phyloP scores from a whole-genome alignment of 1,140 invertebrate species.

The Hylaeus anthracinus region DNA sequence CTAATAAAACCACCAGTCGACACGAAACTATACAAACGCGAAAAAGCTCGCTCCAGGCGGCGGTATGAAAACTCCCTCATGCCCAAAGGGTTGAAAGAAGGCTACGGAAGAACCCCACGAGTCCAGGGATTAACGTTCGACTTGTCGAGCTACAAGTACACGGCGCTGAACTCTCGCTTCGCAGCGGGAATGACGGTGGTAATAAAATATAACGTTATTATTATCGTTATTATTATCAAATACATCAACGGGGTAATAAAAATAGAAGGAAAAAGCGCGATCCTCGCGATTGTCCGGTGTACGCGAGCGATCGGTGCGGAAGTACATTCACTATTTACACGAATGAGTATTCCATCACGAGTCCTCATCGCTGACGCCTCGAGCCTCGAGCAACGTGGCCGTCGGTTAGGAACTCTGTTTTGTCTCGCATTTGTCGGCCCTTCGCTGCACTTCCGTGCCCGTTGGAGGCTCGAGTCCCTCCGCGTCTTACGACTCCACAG shows the following conservation, averaged over 20 bases:
- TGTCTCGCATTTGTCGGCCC: background rate
- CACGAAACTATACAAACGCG: too few relatives aligned
- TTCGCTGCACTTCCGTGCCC: background rate
- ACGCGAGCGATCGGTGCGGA: conserved; percentile 35
- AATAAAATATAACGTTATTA: conserved; percentile 54
- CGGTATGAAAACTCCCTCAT: too few relatives aligned
- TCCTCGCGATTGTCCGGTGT: conserved; percentile 6
- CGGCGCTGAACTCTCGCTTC: conserved; percentile 21
- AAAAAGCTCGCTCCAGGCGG: too few relatives aligned
- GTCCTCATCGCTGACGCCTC: background rate
- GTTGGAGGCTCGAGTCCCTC: background rate
- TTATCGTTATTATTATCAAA: conserved; percentile 60
- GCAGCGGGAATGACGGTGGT: conserved; percentile 38
- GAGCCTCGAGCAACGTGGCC: background rate
- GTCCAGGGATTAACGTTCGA: too few relatives aligned
- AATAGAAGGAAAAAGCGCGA: conserved; percentile 49
- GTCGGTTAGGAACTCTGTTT: conserved; percentile 52
- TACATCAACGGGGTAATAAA: conserved; percentile 65
- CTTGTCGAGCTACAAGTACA: too few relatives aligned
- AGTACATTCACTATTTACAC: conserved; percentile 58
- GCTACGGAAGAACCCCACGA: too few relatives aligned
- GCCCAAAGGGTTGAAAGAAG: too few relatives aligned
- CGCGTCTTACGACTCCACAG: background rate
- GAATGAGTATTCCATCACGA: conserved; percentile 25
- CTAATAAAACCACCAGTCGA: too few relatives aligned